These are phyloP conservation scores for Cecidostiba fungosa DNA, from an alignment of 2,888 invertebrate species.

Conservation along the genomic window DNA sequence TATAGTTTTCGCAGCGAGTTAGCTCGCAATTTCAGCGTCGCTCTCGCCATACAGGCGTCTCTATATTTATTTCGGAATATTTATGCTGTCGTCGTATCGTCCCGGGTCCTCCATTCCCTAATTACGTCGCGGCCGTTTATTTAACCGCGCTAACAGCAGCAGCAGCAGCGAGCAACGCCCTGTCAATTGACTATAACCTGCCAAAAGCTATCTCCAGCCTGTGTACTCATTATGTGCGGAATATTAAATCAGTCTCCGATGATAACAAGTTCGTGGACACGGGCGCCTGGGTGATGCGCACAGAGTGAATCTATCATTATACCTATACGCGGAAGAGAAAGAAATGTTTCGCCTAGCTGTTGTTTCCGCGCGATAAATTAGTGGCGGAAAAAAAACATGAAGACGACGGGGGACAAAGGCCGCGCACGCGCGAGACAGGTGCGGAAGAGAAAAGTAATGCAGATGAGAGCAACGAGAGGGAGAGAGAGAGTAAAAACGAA, in stretches of 20 bases:
- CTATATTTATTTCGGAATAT: conserved; percentile 19
- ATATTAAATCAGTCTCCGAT: neutral
- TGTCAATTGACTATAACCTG: neutral
- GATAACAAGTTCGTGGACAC: neutral
- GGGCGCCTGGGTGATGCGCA: neutral
- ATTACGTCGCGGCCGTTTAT: conserved; percentile 75
- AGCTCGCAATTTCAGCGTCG: neutral
- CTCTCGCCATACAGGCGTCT: neutral
- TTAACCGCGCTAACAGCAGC: conserved; percentile 72
- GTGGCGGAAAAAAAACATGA: neutral
- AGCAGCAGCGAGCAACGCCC: neutral
- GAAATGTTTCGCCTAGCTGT: neutral
- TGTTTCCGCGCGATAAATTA: conserved; percentile 49
- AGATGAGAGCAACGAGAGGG: too few species aligned
- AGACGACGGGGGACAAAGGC: neutral
- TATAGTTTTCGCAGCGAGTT: neutral
- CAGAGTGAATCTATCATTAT: conserved; percentile 45
- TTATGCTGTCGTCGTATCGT: conserved; percentile 42
- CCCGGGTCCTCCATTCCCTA: conserved; percentile 70
- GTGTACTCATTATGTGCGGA: neutral
- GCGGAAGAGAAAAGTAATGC: conserved; percentile 2
- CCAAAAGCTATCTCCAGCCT: neutral
- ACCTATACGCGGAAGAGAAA: neutral
- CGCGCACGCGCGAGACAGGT: neutral
- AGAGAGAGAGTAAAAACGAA: conserved; percentile 42